Conservation (phyloP, 2,113 vertebrate genomes). For the Rafetus swinhoei region DNA sequence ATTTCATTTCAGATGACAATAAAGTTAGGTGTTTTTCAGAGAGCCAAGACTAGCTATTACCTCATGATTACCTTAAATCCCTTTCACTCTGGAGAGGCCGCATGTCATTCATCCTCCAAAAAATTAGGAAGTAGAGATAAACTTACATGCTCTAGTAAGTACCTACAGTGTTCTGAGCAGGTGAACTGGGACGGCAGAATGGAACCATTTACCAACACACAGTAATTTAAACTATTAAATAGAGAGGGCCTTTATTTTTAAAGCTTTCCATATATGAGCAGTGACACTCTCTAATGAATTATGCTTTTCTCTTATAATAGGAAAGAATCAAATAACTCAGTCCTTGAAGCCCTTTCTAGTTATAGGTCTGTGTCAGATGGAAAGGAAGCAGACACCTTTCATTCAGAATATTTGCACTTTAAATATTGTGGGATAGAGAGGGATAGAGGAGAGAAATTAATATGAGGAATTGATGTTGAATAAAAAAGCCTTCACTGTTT, state of each 20-base stretch:
- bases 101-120: not conserved
- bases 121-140: not conserved
- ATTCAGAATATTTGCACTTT: not conserved
- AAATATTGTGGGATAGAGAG: not conserved
- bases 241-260: not conserved
- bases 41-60: not conserved
- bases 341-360: not conserved
- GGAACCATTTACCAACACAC: not conserved
- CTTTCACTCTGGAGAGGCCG: not conserved
- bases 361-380: not conserved
- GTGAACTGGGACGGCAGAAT: not conserved
- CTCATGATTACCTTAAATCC: conserved; percentile 15
- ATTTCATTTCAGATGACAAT: conserved; percentile 24
- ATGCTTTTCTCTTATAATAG: not conserved
- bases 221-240: not conserved
- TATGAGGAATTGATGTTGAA: not conserved
- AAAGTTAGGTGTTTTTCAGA: conserved; percentile 15
- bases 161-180: not conserved
- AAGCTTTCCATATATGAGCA: not conserved
- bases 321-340: not conserved
- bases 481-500: not conserved
- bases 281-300: not conserved
- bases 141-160: not conserved
- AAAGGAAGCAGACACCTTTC: not conserved
- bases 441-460: not conserved